Conservation (phyloP, 64 coral and sea anemone species). For the Platygyra sinensis region DNA sequence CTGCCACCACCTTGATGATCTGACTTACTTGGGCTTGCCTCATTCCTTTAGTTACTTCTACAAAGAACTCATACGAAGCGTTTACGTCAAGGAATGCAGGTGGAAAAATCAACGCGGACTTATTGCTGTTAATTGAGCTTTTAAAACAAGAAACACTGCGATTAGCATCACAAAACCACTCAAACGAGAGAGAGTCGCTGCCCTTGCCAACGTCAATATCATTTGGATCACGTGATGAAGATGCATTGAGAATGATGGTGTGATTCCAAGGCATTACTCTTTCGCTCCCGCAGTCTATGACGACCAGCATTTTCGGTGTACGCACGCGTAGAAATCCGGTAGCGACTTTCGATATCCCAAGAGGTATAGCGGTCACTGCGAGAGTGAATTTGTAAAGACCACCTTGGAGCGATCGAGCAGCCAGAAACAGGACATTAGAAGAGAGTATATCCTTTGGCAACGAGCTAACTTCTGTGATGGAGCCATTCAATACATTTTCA, state of each 20-base stretch:
- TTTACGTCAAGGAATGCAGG: slow-evolving; percentile 25
- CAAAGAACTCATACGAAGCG: slow-evolving; percentile 49
- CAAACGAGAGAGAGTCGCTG: slow-evolving; percentile 28
- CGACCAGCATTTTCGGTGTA: slow-evolving; percentile 44
- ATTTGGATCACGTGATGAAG: slow-evolving; percentile 73
- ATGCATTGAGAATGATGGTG: slow-evolving; percentile 49
- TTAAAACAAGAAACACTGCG: slow-evolving; percentile 33
- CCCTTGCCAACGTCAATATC: not conserved
- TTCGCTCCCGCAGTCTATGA: slow-evolving; percentile 73
- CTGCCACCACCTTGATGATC: not conserved
- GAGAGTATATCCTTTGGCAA: slow-evolving; percentile 4
- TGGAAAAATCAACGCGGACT: slow-evolving; percentile 5
- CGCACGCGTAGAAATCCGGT: slow-evolving; percentile 69
- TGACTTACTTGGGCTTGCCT: slow-evolving; percentile 30
- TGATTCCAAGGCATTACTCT: slow-evolving; percentile 67
- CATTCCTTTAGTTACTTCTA: slow-evolving; percentile 43
- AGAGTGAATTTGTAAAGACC: slow-evolving; percentile 74
- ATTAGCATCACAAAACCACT: slow-evolving; percentile 61
- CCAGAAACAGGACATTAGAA: slow-evolving; percentile 32
- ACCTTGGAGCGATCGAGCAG: slow-evolving; percentile 35
- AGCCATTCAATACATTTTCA: not conserved
- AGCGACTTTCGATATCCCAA: slow-evolving; percentile 43
- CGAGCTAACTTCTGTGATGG: not conserved
- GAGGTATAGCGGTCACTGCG: slow-evolving; percentile 28
- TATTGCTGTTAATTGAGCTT: not conserved